Percentiles rank a stretch among this genome's conserved stretches.
Evolutionary conservation across 2,797 vertebrate genomes (phyloP).

Genomic region (Rhinatrema bivittatum): DNA sequence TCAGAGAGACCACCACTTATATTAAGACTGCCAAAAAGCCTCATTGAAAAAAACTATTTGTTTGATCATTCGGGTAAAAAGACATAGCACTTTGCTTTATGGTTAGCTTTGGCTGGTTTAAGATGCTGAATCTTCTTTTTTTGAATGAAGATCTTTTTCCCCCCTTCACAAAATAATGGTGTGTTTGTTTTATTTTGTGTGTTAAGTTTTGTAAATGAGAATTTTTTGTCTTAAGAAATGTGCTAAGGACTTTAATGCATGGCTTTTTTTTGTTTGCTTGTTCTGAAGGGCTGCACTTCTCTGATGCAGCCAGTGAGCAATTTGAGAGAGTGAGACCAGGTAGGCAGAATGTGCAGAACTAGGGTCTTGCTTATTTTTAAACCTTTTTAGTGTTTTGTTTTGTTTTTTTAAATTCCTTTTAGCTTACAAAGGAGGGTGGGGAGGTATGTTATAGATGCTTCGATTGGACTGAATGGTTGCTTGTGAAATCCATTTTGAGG

Average conservation of each 20-base stretch:
- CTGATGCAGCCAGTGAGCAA: no score
- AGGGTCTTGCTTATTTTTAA: no score
- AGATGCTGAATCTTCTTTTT: constrained; percentile 18
- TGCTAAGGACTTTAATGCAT: constrained; percentile 26
- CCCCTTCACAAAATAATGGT: constrained; percentile 9
- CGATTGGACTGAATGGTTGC: no score
- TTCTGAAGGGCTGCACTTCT: no score
- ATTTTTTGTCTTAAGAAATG: constrained; percentile 26
- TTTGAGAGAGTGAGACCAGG: no score
- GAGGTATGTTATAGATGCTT: no score
- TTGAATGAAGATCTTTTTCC: constrained; percentile 10
- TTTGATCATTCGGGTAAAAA: constrained; percentile 28
- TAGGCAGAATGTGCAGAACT: no score
- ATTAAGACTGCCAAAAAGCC: constrained; percentile 45
- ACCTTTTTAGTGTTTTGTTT: no score
- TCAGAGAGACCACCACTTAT: constrained; percentile 30
- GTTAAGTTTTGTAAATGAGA: constrained; percentile 26
- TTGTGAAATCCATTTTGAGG: no score
- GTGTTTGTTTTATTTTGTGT: constrained; percentile 19
- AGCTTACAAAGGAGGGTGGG: no score
- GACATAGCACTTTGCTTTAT: constrained; percentile 16
- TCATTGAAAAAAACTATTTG: constrained; percentile 28
- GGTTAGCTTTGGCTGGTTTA: constrained; percentile 7
- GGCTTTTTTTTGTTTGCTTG: no score
- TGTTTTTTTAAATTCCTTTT: no score